Conservation (phyloP, 2,797 vertebrate species). For the Heterohyrax brucei region DNA sequence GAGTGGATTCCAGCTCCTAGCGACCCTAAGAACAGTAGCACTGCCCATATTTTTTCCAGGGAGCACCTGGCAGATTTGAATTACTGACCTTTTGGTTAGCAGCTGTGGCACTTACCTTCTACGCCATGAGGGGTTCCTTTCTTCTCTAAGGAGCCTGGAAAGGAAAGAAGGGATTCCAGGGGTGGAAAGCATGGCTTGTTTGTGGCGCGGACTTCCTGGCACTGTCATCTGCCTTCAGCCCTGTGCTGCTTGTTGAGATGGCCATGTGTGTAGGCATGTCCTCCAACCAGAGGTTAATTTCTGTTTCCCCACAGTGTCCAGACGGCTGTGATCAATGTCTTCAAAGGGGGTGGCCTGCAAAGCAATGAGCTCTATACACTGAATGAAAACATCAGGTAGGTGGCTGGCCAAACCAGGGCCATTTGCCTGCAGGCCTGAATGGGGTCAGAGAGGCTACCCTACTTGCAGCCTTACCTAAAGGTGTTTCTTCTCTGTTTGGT, state of each 20-base stretch:
- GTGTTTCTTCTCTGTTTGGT: background rate
- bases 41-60: too few species aligned
- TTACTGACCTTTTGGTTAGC: too few species aligned
- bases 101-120: too few species aligned
- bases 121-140: background rate
- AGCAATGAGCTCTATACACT: slow-evolving; percentile 95
- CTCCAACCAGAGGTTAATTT: slow-evolving; percentile 49
- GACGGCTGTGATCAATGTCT: slow-evolving; percentile 97
- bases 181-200: background rate
- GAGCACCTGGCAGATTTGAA: too few species aligned
- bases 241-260: background rate
- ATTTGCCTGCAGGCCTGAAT: background rate
- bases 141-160: slow-evolving; percentile 10
- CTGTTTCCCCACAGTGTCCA: slow-evolving; percentile 93
- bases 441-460: background rate
- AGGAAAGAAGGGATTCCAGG: slow-evolving; percentile 63
- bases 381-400: slow-evolving; percentile 97
- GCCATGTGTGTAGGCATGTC: background rate
- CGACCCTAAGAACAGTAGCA: too few species aligned
- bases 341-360: slow-evolving; percentile 96
- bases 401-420: background rate
- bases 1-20: too few species aligned
- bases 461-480: background rate
- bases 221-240: slow-evolving; percentile 21
- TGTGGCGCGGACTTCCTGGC: slow-evolving; percentile 54